These are phyloP conservation scores for Romanomermis culicivorax DNA, from an alignment of 2,888 invertebrate species.

Conservation along the genomic window DNA sequence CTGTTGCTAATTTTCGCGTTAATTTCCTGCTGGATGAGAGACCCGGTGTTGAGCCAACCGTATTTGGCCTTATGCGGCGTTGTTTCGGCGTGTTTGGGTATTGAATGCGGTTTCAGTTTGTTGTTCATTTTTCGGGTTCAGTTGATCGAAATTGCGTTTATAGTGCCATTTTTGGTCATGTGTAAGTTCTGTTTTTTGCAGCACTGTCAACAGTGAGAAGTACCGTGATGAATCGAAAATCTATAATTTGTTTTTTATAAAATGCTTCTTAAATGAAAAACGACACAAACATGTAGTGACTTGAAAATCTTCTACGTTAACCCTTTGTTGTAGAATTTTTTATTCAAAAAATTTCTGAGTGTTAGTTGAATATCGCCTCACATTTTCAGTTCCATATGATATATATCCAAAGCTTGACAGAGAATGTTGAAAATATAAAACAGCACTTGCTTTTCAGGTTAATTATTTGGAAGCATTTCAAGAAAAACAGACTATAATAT, in stretches of 20 bases:
- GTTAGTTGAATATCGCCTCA: too few relatives aligned
- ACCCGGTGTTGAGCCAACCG: constrained; percentile 73
- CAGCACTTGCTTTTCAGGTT: too few relatives aligned
- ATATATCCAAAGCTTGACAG: neutral
- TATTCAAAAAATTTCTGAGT: too few relatives aligned
- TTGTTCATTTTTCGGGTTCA: constrained; percentile 68
- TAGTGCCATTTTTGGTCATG: constrained; percentile 77
- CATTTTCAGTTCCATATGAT: too few relatives aligned
- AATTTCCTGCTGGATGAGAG: constrained; percentile 72
- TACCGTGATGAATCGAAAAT: neutral
- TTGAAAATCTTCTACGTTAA: too few relatives aligned
- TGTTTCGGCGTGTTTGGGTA: constrained; percentile 66
- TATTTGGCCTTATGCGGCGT: constrained; percentile 68
- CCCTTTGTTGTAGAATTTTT: too few relatives aligned
- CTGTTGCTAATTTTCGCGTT: constrained; percentile 57
- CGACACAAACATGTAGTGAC: too few relatives aligned
- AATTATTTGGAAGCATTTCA: too few relatives aligned
- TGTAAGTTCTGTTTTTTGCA: constrained; percentile 44
- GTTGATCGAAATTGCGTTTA: constrained; percentile 74
- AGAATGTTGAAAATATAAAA: too few relatives aligned
- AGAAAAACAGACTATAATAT: too few relatives aligned
- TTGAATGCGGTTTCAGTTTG: constrained; percentile 60
- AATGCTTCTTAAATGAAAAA: too few relatives aligned
- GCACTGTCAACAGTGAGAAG: neutral
- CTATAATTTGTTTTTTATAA: too few relatives aligned